phyloP scores from a whole-genome alignment of 2,797 vertebrate species.

The Anolis apletophallus region DNA sequence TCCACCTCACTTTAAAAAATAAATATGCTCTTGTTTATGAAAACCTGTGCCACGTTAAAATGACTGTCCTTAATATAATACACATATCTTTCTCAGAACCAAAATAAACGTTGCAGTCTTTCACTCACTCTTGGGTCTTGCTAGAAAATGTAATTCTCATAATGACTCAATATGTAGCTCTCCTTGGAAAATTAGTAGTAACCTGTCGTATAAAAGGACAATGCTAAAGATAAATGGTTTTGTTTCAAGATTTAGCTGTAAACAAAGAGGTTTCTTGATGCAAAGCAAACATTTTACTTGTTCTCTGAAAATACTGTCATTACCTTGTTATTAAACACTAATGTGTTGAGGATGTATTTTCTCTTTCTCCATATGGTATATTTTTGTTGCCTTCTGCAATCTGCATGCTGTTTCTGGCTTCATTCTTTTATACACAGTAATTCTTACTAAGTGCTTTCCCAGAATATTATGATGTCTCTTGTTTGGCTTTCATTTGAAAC shows the following conservation, averaged over 20 bases:
- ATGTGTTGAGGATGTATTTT: constrained; percentile 43
- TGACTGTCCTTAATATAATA: constrained; percentile 3
- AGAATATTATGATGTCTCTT: constrained; percentile 45
- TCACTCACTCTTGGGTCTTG: neutral
- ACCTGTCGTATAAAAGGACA: constrained; percentile 25
- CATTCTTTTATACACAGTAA: constrained; percentile 44
- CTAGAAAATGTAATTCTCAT: constrained; percentile 22
- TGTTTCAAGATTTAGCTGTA: constrained; percentile 33
- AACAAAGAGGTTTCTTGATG: constrained; percentile 40
- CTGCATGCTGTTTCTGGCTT: constrained; percentile 53
- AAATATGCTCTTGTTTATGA: neutral
- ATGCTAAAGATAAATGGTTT: constrained; percentile 44
- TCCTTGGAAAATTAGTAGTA: constrained; percentile 27
- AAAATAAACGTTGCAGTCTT: constrained; percentile 5
- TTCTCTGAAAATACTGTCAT: constrained; percentile 52
- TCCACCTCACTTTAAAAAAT: neutral
- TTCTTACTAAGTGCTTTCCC: constrained; percentile 47
- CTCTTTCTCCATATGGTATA: constrained; percentile 52
- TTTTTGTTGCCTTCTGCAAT: constrained; percentile 58
- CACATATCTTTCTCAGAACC: neutral
- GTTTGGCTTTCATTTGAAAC: constrained; percentile 46
- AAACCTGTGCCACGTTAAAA: constrained; percentile 20
- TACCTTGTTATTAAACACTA: constrained; percentile 62
- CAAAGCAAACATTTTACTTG: constrained; percentile 50
- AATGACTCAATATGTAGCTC: constrained; percentile 7